Base-by-base conservation (phyloP, 2,888 invertebrate species). In the Patella caerulea region DNA sequence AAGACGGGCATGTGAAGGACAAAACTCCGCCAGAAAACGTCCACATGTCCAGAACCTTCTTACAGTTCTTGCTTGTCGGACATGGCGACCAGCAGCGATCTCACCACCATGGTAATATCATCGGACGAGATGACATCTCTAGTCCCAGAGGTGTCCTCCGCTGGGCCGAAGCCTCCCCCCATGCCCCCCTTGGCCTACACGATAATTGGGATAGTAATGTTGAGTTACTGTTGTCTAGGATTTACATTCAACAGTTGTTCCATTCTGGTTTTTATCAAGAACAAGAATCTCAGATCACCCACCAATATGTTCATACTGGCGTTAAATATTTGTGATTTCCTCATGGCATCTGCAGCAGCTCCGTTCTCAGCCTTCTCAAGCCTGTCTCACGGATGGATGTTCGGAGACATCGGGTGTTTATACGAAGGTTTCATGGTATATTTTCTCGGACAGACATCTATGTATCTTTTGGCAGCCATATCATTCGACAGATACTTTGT, bases 401-500 rank as follows among this genome's bases (percentile, higher is more conserved):
- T 76, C 84, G 71, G 78, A n/a, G 73, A 84, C 11, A 73, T 75
- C 17, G 78, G 83, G 12, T 89, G 89, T 75, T 78, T 80, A 34
- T 79, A 85, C 24, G 86, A 88, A 70, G 89, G 85, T 14, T 89
- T 89, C 77, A 52, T 82, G 11, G 86, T 88, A 11, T 88, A 86
- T 74, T 86, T 85, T 54, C 78, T 88, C 7, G 88, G 88, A 9
- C 77, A 88, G 34, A 72, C 85, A 5, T 84, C 86, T 56, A 83
- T 89, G 78, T 87, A 88, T 73, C 79, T 88, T 15, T 78, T 89
- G 24, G 83, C 85, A 11, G 86, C 88, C 3, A 86, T 89, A 17
- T 86, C 89, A 12, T 76, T 88, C 3, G 88, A 88, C 77, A 82
- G 88, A 15, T 89, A 87, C 78, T 81, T 87, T n/a, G 86, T 87